Evolutionary conservation across 2,797 vertebrate genomes (phyloP).

Genomic region (Simalia tracyae): DNA sequence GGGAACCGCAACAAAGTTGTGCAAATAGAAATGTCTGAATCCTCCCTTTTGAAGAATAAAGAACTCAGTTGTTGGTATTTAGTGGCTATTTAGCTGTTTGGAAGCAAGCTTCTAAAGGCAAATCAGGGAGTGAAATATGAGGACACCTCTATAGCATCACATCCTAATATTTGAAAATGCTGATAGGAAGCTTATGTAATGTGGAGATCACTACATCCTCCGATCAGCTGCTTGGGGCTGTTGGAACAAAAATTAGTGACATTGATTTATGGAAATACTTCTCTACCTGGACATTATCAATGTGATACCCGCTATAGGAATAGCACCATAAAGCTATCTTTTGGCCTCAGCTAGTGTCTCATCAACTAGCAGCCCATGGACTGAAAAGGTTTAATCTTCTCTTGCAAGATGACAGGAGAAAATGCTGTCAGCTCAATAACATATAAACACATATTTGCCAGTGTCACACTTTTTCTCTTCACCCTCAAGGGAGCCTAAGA

Average conservation of each 20-base stretch:
- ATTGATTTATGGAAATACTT: background rate
- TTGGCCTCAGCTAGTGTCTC: background rate
- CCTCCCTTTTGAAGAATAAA: background rate
- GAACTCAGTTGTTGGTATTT: background rate
- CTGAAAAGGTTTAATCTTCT: conserved; percentile 10
- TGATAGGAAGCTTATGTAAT: background rate
- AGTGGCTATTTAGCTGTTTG: background rate
- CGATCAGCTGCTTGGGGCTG: background rate
- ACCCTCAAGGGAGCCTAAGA: conserved; percentile 16
- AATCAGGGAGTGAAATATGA: background rate
- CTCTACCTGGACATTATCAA: background rate
- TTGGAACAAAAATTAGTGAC: background rate
- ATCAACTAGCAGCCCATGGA: background rate
- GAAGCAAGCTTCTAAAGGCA: background rate
- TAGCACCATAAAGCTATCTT: background rate
- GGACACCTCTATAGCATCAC: background rate
- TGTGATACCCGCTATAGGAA: background rate
- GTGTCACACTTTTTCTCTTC: background rate
- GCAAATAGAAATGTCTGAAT: background rate
- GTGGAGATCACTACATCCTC: rapidly evolving
- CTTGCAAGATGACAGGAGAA: background rate
- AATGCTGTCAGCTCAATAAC: background rate
- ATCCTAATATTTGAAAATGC: background rate
- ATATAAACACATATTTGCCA: conserved; percentile 13
- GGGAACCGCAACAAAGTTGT: background rate